Evolutionary conservation across 2,113 vertebrate species (phyloP).

Genomic region (Paedocypris sp.): DNA sequence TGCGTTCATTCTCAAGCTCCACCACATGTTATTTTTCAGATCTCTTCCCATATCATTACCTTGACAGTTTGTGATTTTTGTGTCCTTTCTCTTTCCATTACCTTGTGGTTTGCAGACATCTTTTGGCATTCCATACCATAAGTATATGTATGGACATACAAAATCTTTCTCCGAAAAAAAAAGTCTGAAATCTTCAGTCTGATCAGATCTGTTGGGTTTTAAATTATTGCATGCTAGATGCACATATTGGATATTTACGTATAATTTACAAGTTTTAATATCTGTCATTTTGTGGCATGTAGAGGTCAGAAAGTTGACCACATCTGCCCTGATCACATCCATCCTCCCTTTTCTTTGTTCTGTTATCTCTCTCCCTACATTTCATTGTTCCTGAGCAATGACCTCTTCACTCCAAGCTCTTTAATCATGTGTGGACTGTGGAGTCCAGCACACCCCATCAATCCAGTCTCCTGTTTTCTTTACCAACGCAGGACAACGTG

Average conservation of each 20-base stretch:
- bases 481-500: conserved; percentile 6
- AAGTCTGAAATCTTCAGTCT: background rate
- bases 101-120: background rate
- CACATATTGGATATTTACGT: no score
- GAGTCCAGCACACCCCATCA: conserved; percentile 2
- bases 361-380: background rate
- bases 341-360: background rate
- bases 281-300: no score
- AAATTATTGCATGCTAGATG: no score
- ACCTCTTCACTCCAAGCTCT: background rate
- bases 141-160: no score
- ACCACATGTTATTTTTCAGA: background rate
- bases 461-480: conserved; percentile 15
- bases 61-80: no score
- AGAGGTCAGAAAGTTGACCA: no score
- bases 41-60: no score
- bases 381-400: background rate
- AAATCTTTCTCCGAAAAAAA: no score
- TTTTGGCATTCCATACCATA: no score
- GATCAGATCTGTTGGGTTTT: no score
- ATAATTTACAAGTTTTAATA: no score
- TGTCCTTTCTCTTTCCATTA: background rate
- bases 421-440: conserved; percentile 5
- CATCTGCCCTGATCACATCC: background rate
- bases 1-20: background rate